Evolutionary conservation across 2,888 invertebrate species (phyloP).

Genomic region (Diarsia mendica): DNA sequence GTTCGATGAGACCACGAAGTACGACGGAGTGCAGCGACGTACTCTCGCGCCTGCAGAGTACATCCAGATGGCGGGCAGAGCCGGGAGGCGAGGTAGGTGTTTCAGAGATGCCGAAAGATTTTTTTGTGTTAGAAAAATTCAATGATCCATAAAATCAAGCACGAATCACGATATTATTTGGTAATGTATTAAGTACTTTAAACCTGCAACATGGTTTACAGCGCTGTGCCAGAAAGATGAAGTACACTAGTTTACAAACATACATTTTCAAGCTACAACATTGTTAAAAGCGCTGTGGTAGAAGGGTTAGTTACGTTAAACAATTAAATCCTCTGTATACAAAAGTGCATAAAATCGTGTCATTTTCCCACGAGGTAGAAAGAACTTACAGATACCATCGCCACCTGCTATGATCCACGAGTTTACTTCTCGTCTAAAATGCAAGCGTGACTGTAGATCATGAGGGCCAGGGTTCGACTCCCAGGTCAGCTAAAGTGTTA

Average conservation of each 20-base stretch:
- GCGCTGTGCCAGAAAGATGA: too few species aligned
- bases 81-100: slow-evolving; percentile 95
- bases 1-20: slow-evolving; percentile 97
- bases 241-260: too few species aligned
- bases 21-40: slow-evolving; percentile 95
- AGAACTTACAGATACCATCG: background rate
- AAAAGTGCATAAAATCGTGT: too few species aligned
- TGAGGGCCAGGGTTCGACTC: background rate
- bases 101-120: background rate
- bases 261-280: too few species aligned
- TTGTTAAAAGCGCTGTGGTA: too few species aligned
- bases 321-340: too few species aligned
- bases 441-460: background rate
- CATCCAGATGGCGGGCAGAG: slow-evolving; percentile 99
- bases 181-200: too few species aligned
- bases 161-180: too few species aligned
- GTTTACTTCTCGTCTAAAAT: too few species aligned
- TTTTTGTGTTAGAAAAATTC: background rate
- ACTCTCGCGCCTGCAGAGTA: slow-evolving; percentile 97
- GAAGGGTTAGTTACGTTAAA: too few species aligned
- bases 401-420: background rate
- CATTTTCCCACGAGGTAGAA: background rate
- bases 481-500: too few species aligned
- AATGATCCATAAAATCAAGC: background rate
- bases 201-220: too few species aligned